These are phyloP conservation scores for Ophion ventricosus DNA, from an alignment of 2,888 invertebrate species.

Conservation along the genomic window DNA sequence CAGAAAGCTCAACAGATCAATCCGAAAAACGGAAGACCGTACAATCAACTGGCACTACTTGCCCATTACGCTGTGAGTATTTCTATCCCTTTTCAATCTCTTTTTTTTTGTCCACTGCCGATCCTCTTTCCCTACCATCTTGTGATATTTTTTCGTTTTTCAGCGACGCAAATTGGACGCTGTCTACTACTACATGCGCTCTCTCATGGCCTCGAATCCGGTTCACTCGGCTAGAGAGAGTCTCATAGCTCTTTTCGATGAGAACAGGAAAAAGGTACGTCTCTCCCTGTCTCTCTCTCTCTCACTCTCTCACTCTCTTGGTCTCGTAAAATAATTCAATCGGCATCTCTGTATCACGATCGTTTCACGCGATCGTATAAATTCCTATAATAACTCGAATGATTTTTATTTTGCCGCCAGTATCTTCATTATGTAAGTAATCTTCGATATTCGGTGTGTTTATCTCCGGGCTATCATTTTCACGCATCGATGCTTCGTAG, in stretches of 20 bases:
- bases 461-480: slow-evolving; percentile 57
- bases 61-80: slow-evolving; percentile 91
- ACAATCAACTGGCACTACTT: slow-evolving; percentile 96
- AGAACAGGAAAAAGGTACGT: slow-evolving; percentile 94
- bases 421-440: slow-evolving; percentile 86
- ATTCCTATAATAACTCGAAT: slow-evolving; percentile 53
- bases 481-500: slow-evolving; percentile 66
- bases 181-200: slow-evolving; percentile 98
- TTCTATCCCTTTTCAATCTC: not conserved
- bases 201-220: slow-evolving; percentile 96
- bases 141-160: not conserved
- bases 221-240: slow-evolving; percentile 96
- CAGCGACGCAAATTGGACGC: slow-evolving; percentile 97
- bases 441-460: slow-evolving; percentile 80
- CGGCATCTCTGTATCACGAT: not conserved
- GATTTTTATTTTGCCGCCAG: slow-evolving; percentile 83
- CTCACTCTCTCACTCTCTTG: slow-evolving; percentile 18
- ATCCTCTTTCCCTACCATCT: not conserved
- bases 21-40: slow-evolving; percentile 97
- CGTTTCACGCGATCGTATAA: slow-evolving; percentile 13
- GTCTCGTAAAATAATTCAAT: not conserved
- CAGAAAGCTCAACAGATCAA: slow-evolving; percentile 96
- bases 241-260: slow-evolving; percentile 94
- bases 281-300: slow-evolving; percentile 8
- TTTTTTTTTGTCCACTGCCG: not conserved